These are phyloP conservation scores for Malurus cyaneus DNA, from an alignment of 2,113 vertebrate genomes.

Conservation along the genomic window DNA sequence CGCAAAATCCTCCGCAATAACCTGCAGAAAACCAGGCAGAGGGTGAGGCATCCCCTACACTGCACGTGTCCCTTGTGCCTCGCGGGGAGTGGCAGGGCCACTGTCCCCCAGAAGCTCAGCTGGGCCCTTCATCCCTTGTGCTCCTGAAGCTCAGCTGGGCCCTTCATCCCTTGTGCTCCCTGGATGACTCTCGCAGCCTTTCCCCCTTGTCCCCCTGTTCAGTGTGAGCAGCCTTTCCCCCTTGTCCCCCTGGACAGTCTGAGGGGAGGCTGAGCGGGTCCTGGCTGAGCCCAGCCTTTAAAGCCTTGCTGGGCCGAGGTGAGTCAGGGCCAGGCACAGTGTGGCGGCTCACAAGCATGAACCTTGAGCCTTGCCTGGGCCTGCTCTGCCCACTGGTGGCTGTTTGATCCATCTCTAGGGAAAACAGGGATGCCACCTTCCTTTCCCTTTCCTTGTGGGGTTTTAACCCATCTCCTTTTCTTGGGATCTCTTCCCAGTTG, in stretches of 20 bases:
- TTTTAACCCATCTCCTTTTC: background rate
- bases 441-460: background rate
- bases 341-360: accelerated
- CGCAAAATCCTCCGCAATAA: conserved; percentile 92
- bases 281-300: background rate
- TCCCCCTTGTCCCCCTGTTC: no score
- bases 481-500: conserved; percentile 73
- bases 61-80: accelerated
- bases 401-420: background rate
- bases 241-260: background rate
- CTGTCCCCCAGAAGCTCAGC: background rate
- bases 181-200: no score
- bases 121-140: background rate
- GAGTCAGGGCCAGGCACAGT: background rate
- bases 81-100: background rate
- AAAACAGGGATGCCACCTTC: accelerated
- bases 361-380: background rate
- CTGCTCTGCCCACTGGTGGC: background rate
- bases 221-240: background rate
- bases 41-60: conserved; percentile 74
- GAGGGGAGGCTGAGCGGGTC: background rate
- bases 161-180: background rate
- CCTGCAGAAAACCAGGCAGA: conserved; percentile 93
- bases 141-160: background rate
- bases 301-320: background rate